Base-by-base conservation (phyloP, 1,140 invertebrate genomes). In the Thaumetopoea pityocampa region DNA sequence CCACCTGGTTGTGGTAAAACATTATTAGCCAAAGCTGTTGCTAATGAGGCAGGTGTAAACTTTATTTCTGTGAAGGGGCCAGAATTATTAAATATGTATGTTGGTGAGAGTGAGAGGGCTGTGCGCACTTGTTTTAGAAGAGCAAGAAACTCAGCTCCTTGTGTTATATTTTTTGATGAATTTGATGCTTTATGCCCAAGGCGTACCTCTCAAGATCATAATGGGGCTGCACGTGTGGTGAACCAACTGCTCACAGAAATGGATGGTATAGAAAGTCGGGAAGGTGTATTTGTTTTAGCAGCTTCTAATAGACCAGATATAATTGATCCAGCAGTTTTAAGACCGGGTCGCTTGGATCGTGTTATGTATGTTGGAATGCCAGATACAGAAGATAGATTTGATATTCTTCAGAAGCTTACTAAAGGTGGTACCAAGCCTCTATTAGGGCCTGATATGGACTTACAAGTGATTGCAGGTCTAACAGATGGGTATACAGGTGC, bases 161-260 rank as follows among this genome's bases (percentile, higher is more conserved):
- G 98, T 85, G 96, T 99, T 6, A 99, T 99, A 70, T 99, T 99
- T 85, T 99, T 99, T 80, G 98, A 99, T 78, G 98, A 99, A 85
- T 90, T 99, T 48, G 98, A 99, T 85, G 94, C 98, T 0, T 74
- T 99, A 4, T 99, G 97, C 79, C 97, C 97, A 0, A 93, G 93
- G 62, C 87, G 98, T 69, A 92, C 91, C 3, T 92, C 93, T 29
- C 87, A 88, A 29, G 90, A 93, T 86, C 87, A 89, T 47, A 89
- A 88, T 52, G 89, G 90, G 3, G 89, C 91, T 0, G 92, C 91
- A 5, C 88, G 97, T 9, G 93, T 99, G 9, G 97, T 99, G 0
- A 99, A 99, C 81, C 98, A 99, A 78, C 87, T 99, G 63, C 81
- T 99, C 10, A 99, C 98, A 0, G 98, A 99, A 89, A 99, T 99